Conservation (phyloP, 2,888 invertebrate species). For the Ceratothoa steindachneri region DNA sequence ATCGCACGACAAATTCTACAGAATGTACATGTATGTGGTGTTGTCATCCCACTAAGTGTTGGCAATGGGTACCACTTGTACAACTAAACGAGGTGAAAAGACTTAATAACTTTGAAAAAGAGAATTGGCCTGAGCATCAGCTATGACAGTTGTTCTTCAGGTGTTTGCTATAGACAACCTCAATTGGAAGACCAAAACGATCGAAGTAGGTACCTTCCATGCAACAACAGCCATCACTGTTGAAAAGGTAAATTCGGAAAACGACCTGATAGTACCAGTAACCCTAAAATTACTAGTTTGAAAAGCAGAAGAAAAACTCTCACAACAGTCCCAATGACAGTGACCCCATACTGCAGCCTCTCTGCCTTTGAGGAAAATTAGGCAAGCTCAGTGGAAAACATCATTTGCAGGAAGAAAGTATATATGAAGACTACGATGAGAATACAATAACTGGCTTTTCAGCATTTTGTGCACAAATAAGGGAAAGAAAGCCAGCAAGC, state of each 20-base stretch:
- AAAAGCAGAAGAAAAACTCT: neutral
- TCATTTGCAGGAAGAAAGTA: neutral
- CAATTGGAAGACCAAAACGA: neutral
- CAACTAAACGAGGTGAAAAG: too few relatives aligned
- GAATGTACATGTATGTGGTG: too few relatives aligned
- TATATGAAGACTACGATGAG: neutral
- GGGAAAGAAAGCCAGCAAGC: neutral
- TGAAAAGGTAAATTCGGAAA: neutral
- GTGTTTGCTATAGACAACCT: neutral
- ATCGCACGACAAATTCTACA: too few relatives aligned
- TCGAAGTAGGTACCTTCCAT: neutral
- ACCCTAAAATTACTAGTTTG: too few relatives aligned
- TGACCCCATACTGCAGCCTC: neutral
- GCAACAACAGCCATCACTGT: neutral
- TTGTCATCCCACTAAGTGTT: too few relatives aligned
- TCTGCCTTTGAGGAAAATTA: neutral
- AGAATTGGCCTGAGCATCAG: too few relatives aligned
- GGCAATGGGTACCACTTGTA: too few relatives aligned
- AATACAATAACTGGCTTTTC: neutral
- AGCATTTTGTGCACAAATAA: neutral
- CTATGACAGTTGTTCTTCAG: neutral
- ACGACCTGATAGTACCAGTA: neutral
- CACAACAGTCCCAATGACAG: neutral
- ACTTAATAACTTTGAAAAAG: too few relatives aligned
- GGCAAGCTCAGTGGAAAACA: neutral